Percentiles rank a stretch among this genome's conserved stretches.
Evolutionary conservation across 1,140 invertebrate species (phyloP).

Genomic region (Matsumurasca onukii): DNA sequence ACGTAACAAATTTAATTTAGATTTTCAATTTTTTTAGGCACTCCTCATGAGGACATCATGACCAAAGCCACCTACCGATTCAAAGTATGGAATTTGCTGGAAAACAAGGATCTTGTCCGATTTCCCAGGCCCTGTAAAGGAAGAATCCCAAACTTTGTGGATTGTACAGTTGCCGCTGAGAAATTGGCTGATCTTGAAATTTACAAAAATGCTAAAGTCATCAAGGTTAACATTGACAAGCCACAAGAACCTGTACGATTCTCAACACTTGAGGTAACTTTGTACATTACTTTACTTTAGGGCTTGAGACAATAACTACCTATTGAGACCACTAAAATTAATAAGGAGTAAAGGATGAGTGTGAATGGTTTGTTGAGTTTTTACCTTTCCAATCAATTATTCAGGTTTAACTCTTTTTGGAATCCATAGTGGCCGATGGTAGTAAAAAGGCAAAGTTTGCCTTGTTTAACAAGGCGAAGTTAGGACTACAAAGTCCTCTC

Average conservation of each 20-base stretch:
- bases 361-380: no score
- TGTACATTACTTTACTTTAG: no score
- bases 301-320: no score
- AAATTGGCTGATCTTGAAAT: constrained; percentile 55
- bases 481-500: no score
- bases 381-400: no score
- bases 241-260: constrained; percentile 64
- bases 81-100: constrained; percentile 38
- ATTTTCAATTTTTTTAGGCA: constrained; percentile 1
- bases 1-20: background rate
- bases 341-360: no score
- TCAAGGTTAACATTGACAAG: constrained; percentile 67
- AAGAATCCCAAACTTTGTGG: constrained; percentile 56
- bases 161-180: constrained; percentile 48
- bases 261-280: constrained; percentile 62
- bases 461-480: no score
- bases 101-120: constrained; percentile 37
- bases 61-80: constrained; percentile 32
- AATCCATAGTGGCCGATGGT: no score
- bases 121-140: constrained; percentile 41
- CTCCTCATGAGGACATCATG: constrained; percentile 23
- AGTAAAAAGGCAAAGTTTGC: no score
- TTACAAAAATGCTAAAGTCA: constrained; percentile 59
- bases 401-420: no score
- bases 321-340: no score